A percentile compares a stretch with the other conserved stretches of the same genome.
Conservation (phyloP, 2,888 invertebrate species). For the Drosophila nr. fundita region DNA sequence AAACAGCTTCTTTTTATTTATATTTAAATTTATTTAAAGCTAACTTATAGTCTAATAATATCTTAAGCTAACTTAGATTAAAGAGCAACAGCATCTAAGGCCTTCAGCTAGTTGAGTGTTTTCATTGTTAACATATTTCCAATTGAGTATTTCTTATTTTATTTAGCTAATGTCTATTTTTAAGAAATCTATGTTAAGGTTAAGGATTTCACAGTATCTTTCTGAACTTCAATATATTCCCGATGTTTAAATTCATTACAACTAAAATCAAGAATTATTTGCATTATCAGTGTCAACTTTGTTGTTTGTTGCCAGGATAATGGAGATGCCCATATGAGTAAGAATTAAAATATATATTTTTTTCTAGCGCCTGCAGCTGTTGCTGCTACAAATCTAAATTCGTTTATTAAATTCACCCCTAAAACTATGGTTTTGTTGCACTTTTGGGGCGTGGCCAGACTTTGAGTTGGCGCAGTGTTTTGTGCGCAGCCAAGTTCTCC, state of each 20-base stretch:
- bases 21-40: not conserved
- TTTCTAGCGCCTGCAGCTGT: constrained; percentile 16
- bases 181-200: not conserved
- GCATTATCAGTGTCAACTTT: constrained; percentile 70
- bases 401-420: constrained; percentile 68
- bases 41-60: not conserved
- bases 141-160: not conserved
- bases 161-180: not conserved
- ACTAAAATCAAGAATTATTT: constrained; percentile 5
- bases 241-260: not conserved
- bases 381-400: constrained; percentile 38
- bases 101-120: not conserved
- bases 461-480: constrained; percentile 51
- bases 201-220: not conserved
- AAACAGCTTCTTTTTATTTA: not conserved
- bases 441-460: constrained; percentile 62
- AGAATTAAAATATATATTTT: constrained; percentile 6
- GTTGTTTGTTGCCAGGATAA: constrained; percentile 32
- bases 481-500: constrained; percentile 74
- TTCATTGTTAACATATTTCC: not conserved
- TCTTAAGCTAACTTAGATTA: not conserved
- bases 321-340: not conserved
- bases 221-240: not conserved
- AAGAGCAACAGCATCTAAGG: not conserved
- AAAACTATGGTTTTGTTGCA: constrained; percentile 43